Base-by-base conservation (phyloP, 1,140 invertebrate genomes). In the Trichonephila clavipes region DNA sequence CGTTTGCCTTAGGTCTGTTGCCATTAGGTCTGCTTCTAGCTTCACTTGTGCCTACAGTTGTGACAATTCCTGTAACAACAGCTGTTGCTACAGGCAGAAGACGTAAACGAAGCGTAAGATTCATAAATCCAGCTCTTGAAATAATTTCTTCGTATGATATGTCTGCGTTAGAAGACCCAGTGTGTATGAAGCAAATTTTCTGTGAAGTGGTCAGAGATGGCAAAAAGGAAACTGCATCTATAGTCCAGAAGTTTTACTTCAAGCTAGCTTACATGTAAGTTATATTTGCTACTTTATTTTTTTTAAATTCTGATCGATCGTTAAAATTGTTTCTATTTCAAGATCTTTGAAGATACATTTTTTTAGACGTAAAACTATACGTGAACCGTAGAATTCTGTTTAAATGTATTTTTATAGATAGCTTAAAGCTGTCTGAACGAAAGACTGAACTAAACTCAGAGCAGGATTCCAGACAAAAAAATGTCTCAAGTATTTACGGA, bases 61-160 rank as follows among this genome's bases (percentile, higher is more conserved):
- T 94, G 28, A 94, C 93, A 8, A 94, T 94, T 3, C 93, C 93
- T 34, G 93, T 94, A 5, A 90, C 88, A 44, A 94, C 93, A 64
- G 93, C 93, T 44, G 91, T 93, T 4, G 94, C 89, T 82, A 90
- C 86, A 7, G 90, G 94, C 21, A 64, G 94, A 64, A 61, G 91
- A 88, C 59, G 88, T 14, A 88, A 88, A n/a, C n/a, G 94, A 5
- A 86, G 66, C 72, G 24, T 94, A 14, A 51, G 24, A 12, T 87
- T 88, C 44, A 40, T 88, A 14, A 94, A 94, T 66, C 94, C 94
- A 18, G 94, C 91, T 34, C 82, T 94, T 14, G 90, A 94, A 16
- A 88, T 86, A 2, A 92, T 94, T 58, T 64, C 82, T 19, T 28
- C 66, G 16, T 94, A 92, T 83, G 69, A 85, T 8, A 61, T 94